These are phyloP conservation scores for Trialeurodes vaporariorum DNA, from an alignment of 1,140 invertebrate genomes.

Conservation along the genomic window DNA sequence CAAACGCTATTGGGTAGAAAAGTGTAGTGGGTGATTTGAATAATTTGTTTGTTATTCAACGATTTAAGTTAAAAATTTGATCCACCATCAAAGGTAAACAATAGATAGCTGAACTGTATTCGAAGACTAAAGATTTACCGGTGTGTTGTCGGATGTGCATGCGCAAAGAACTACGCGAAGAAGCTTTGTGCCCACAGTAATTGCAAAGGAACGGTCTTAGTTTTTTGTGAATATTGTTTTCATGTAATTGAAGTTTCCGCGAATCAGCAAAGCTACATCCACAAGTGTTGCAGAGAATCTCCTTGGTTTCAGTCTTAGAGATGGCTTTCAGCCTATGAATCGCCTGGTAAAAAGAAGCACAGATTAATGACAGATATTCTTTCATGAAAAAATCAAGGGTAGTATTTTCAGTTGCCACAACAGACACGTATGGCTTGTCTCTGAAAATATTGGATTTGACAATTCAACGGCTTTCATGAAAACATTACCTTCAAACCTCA, in stretches of 20 bases:
- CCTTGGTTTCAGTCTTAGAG: conserved; percentile 19
- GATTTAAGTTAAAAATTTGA: too few species aligned
- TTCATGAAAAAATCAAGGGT: too few species aligned
- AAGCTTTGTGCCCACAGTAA: conserved; percentile 54
- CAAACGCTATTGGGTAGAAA: too few species aligned
- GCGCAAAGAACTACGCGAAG: conserved; percentile 47
- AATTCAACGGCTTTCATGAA: too few species aligned
- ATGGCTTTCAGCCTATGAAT: conserved; percentile 28
- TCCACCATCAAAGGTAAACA: too few species aligned
- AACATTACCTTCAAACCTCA: too few species aligned
- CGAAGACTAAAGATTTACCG: too few species aligned
- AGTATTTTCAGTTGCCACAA: too few species aligned
- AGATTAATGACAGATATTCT: background rate
- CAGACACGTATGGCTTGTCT: too few species aligned
- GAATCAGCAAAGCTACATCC: conserved; percentile 44
- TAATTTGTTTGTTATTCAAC: too few species aligned
- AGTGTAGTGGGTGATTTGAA: too few species aligned
- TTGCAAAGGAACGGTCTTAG: conserved; percentile 54
- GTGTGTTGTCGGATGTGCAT: conserved; percentile 64
- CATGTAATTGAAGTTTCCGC: conserved; percentile 46
- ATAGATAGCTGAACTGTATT: too few species aligned
- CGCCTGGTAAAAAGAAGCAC: conserved; percentile 13
- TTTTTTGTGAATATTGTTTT: conserved; percentile 52
- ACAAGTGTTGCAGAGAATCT: conserved; percentile 45
- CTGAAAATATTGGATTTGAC: conserved; percentile 5